Conservation (phyloP, 2,113 vertebrate species). For the Festucalex cinctus region DNA sequence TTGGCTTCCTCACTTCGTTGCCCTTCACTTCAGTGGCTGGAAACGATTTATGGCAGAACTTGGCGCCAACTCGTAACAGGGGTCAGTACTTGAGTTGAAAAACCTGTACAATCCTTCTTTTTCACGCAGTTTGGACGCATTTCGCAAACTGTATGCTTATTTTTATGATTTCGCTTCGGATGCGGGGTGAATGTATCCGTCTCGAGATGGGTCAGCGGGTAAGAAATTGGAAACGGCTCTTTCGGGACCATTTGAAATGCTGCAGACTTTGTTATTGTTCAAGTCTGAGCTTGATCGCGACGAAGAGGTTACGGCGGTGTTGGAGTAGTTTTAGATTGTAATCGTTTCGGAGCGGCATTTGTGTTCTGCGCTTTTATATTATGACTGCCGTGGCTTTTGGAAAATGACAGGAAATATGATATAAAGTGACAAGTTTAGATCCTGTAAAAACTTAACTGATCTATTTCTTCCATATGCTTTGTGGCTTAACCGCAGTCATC, state of each 20-base stretch:
- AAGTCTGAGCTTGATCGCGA: conserved; percentile 54
- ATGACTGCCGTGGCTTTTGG: conserved; percentile 2
- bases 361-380: conserved; percentile 15
- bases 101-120: conserved; percentile 52
- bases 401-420: conserved; percentile 21
- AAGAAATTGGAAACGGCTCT: conserved; percentile 55
- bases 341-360: conserved; percentile 38
- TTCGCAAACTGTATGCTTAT: conserved; percentile 51
- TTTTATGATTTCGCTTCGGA: conserved; percentile 59
- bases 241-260: conserved; percentile 57
- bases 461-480: conserved; percentile 7
- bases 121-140: conserved; percentile 50
- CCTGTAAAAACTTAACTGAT: not conserved
- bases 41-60: conserved; percentile 44
- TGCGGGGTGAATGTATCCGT: conserved; percentile 44
- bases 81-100: conserved; percentile 59
- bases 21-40: conserved; percentile 57
- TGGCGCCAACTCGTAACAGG: conserved; percentile 49
- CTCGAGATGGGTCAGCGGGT: conserved; percentile 49
- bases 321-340: conserved; percentile 37
- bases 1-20: conserved; percentile 41
- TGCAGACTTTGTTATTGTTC: conserved; percentile 67
- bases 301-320: conserved; percentile 48
- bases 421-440: conserved; percentile 19
- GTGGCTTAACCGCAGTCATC: not conserved